phyloP scores from a whole-genome alignment of 2,888 invertebrate species.

The Tenthredo notha region DNA sequence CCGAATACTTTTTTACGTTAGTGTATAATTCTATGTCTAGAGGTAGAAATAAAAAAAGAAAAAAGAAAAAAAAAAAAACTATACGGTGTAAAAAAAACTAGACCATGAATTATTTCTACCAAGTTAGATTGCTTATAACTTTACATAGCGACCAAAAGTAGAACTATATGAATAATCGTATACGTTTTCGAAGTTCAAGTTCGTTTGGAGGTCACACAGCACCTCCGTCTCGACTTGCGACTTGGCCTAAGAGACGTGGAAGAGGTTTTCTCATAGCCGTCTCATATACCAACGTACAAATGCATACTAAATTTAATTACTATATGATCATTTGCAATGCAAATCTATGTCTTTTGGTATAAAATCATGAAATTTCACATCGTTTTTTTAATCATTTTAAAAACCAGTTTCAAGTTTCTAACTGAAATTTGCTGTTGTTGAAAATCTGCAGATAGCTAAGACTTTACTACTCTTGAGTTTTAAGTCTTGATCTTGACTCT shows the following conservation, averaged over 20 bases:
- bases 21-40: background rate
- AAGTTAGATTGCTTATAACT: background rate
- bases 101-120: background rate
- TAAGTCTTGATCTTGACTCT: conserved; percentile 2
- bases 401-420: background rate
- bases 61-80: too few relatives aligned
- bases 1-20: background rate
- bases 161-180: conserved; percentile 56
- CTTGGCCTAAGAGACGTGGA: background rate
- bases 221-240: conserved; percentile 13
- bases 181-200: conserved; percentile 70
- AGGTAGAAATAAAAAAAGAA: too few relatives aligned
- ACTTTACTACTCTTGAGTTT: background rate
- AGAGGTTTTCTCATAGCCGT: conserved; percentile 19
- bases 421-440: background rate
- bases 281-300: background rate
- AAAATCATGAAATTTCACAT: background rate
- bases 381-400: background rate
- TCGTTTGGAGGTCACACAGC: conserved; percentile 63
- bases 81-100: background rate
- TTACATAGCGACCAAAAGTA: background rate
- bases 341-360: conserved; percentile 8
- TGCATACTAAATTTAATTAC: background rate
- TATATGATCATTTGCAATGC: conserved; percentile 10
- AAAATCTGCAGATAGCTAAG: background rate